These are phyloP conservation scores for Gallinago media DNA, from an alignment of 2,113 vertebrate species.

Conservation along the genomic window DNA sequence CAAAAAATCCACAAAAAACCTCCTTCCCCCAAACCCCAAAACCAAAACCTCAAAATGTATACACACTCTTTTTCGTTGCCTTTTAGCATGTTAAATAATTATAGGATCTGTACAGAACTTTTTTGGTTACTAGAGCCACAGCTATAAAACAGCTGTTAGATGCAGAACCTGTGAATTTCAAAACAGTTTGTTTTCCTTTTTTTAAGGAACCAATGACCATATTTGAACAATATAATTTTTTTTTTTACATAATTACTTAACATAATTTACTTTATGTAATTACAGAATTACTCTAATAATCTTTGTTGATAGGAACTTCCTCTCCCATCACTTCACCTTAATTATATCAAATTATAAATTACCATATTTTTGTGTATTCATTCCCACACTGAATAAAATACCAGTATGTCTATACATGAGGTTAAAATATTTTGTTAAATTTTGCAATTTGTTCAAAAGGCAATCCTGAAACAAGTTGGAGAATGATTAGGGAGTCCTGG, in stretches of 20 bases:
- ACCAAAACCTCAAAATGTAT: background rate
- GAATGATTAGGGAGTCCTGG: background rate
- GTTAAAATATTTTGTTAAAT: slow-evolving; percentile 26
- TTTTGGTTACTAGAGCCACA: background rate
- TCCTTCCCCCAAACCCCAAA: background rate
- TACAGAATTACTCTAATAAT: background rate
- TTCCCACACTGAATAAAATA: background rate
- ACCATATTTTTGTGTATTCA: background rate
- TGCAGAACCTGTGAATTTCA: background rate
- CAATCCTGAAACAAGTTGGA: slow-evolving; percentile 16
- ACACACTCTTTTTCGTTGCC: background rate
- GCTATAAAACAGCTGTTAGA: background rate
- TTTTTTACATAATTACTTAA: background rate
- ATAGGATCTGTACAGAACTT: background rate
- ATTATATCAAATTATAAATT: background rate
- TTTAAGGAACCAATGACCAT: background rate
- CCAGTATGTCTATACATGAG: background rate
- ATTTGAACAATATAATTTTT: background rate
- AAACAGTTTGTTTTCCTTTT: background rate
- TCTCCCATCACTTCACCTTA: background rate
- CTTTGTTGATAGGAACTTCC: background rate
- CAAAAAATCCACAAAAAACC: background rate
- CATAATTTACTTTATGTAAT: background rate
- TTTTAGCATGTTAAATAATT: background rate
- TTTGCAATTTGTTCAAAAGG: slow-evolving; percentile 41